Evolutionary conservation across 2,888 invertebrate genomes (phyloP).

Genomic region (Papilio gigon): DNA sequence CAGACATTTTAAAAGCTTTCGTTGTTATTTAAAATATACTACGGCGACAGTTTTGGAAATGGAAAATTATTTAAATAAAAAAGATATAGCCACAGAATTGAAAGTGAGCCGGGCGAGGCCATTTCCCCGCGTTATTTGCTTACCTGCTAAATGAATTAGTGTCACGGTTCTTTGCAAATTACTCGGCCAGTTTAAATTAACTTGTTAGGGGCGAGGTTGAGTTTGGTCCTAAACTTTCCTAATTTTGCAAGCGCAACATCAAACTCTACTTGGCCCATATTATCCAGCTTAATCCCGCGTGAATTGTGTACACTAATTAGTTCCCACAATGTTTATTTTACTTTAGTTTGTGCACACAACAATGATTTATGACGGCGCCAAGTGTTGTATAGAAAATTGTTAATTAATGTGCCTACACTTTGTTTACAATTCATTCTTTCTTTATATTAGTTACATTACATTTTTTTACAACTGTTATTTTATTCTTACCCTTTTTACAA

Average conservation of each 20-base stretch:
- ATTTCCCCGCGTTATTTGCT: conserved; percentile 63
- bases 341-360: conserved; percentile 70
- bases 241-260: conserved; percentile 81
- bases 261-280: conserved; percentile 79
- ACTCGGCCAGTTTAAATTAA: conserved; percentile 80
- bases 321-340: conserved; percentile 78
- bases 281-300: conserved; percentile 78
- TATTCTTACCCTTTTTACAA: not conserved
- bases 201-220: conserved; percentile 75
- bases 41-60: conserved; percentile 8
- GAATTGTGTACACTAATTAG: conserved; percentile 81
- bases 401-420: conserved; percentile 27
- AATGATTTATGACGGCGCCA: conserved; percentile 71
- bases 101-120: conserved; percentile 16
- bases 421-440: not conserved
- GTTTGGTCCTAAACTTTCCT: conserved; percentile 80
- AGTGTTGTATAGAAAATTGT: conserved; percentile 45
- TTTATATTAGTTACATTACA: not conserved
- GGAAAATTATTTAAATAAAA: conserved; percentile 21
- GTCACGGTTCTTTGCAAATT: conserved; percentile 76
- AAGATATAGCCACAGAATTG: conserved; percentile 37
- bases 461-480: not conserved
- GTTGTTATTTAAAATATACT: not conserved
- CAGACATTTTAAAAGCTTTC: not conserved
- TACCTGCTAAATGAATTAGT: conserved; percentile 79